Conservation (phyloP, 2,888 invertebrate genomes). For the Eilema griseolum region DNA sequence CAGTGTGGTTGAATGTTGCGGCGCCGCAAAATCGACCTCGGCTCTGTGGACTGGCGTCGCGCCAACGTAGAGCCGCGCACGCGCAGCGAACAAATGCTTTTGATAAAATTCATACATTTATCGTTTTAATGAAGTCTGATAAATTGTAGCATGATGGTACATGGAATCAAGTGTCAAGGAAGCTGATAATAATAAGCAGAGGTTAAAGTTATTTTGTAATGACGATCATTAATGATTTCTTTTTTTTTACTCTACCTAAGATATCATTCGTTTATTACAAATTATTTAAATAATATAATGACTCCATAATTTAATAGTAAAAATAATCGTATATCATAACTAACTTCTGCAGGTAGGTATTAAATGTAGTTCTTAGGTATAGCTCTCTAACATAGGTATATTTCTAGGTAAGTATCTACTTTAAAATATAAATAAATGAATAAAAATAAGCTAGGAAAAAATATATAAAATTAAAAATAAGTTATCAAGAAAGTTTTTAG, state of each 20-base stretch:
- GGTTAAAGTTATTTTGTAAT: conserved; percentile 16
- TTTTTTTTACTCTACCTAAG: neutral
- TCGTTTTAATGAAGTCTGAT: conserved; percentile 52
- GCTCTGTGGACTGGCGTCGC: conserved; percentile 69
- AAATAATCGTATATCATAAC: too few species aligned
- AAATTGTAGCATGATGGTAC: conserved; percentile 30
- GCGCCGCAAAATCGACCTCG: conserved; percentile 77
- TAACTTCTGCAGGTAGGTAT: too few species aligned
- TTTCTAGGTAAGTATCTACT: too few species aligned
- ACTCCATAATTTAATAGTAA: too few species aligned
- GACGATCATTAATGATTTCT: neutral
- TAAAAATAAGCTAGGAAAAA: neutral
- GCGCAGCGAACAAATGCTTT: conserved; percentile 61
- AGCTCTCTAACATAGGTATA: too few species aligned
- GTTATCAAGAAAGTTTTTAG: conserved; percentile 32
- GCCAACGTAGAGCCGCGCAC: conserved; percentile 71
- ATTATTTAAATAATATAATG: neutral
- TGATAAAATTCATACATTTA: conserved; percentile 53
- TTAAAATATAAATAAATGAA: too few species aligned
- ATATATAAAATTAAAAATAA: conserved; percentile 15
- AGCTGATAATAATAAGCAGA: conserved; percentile 15
- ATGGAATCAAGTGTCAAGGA: conserved; percentile 23
- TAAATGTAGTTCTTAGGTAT: too few species aligned
- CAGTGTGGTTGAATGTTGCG: conserved; percentile 77
- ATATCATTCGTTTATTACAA: neutral